Conservation (phyloP, 2,888 invertebrate genomes). For the Tipula confusa region DNA sequence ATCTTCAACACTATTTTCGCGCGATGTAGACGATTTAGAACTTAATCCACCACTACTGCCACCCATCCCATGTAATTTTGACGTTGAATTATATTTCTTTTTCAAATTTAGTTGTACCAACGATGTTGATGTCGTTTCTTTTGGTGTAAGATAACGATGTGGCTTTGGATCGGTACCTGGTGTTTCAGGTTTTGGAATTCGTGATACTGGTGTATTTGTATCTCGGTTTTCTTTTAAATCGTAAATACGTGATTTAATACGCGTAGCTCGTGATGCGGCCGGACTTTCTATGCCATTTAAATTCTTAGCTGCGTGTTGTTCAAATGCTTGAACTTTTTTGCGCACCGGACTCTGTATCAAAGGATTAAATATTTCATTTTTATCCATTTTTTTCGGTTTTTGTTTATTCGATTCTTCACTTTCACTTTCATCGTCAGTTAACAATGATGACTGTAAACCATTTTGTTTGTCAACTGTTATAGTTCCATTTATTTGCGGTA, state of each 20-base stretch:
- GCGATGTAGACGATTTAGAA: slow-evolving; percentile 36
- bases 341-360: slow-evolving; percentile 58
- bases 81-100: neutral
- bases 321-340: slow-evolving; percentile 59
- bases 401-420: neutral
- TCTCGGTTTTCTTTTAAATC: slow-evolving; percentile 43
- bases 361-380: slow-evolving; percentile 51
- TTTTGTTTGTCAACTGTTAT: neutral
- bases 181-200: slow-evolving; percentile 4
- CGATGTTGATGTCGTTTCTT: neutral
- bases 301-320: slow-evolving; percentile 44
- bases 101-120: neutral
- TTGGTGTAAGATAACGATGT: neutral
- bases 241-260: slow-evolving; percentile 38
- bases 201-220: slow-evolving; percentile 34
- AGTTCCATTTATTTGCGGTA: neutral
- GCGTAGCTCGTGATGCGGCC: slow-evolving; percentile 35
- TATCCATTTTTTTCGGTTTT: slow-evolving; percentile 40
- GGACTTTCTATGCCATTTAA: slow-evolving; percentile 32
- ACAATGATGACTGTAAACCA: neutral
- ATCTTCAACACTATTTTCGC: slow-evolving; percentile 47
- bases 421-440: slow-evolving; percentile 34
- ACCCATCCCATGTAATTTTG: neutral
- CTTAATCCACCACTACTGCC: neutral
- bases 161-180: neutral